Conservation (phyloP, 1,140 invertebrate genomes). For the Schmidtea mediterranea region DNA sequence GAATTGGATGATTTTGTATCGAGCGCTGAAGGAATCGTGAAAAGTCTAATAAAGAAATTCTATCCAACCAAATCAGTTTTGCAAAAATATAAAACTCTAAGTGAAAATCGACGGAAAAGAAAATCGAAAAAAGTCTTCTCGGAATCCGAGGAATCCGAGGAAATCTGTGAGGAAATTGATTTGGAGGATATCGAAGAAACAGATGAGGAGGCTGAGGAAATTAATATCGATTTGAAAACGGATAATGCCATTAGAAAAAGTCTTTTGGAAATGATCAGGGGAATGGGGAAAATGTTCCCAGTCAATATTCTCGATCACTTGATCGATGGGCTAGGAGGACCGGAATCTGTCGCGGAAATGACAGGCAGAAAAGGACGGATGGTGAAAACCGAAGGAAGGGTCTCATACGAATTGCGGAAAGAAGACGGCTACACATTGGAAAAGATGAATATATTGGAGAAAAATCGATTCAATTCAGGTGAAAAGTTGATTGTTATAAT, state of each 20-base stretch:
- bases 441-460: conserved; percentile 66
- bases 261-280: conserved; percentile 41
- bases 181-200: too few species aligned
- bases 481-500: conserved; percentile 88
- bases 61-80: too few species aligned
- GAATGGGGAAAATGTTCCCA: conserved; percentile 59
- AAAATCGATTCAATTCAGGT: conserved; percentile 76
- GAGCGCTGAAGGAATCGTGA: conserved; percentile 54
- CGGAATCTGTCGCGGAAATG: conserved; percentile 93
- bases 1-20: conserved; percentile 93
- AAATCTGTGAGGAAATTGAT: too few species aligned
- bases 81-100: too few species aligned
- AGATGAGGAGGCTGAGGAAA: too few species aligned
- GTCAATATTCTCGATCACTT: conserved; percentile 93
- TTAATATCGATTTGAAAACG: too few species aligned
- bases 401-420: conserved; percentile 64
- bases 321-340: conserved; percentile 86
- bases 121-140: too few species aligned
- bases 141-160: too few species aligned
- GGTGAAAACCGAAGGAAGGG: conserved; percentile 46
- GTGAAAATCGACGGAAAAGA: too few species aligned
- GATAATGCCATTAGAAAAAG: too few species aligned
- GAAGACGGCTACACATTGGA: conserved; percentile 83
- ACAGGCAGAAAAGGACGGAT: conserved; percentile 81
- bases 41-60: too few species aligned